Evolutionary conservation across 2,888 invertebrate genomes (phyloP).

Genomic region (Drosophila tripunctata): DNA sequence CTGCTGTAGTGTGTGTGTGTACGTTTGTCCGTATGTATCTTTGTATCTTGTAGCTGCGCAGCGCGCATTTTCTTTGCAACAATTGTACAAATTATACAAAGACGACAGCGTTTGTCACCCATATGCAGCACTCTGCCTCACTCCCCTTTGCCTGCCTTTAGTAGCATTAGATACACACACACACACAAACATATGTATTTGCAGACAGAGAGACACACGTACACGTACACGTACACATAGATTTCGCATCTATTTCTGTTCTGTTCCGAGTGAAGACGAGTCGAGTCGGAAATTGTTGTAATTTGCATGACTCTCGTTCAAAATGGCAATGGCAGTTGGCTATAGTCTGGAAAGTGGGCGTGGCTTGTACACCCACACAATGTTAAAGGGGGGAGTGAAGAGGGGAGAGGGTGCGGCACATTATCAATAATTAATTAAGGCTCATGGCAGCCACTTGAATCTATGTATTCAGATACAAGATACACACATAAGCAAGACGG

Average conservation of each 20-base stretch:
- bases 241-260: conserved; percentile 68
- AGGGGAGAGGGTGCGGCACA: background rate
- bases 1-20: conserved; percentile 25
- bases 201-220: background rate
- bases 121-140: conserved; percentile 24
- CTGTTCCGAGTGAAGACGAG: too few relatives aligned
- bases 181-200: background rate
- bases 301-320: conserved; percentile 68
- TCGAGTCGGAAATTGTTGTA: conserved; percentile 63
- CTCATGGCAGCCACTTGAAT: conserved; percentile 16
- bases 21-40: conserved; percentile 31
- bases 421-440: conserved; percentile 52
- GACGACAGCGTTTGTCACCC: conserved; percentile 43
- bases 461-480: background rate
- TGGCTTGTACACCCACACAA: background rate
- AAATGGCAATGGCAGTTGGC: conserved; percentile 32
- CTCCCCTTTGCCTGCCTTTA: background rate
- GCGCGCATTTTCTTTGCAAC: conserved; percentile 62
- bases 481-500: background rate
- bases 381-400: background rate
- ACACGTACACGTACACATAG: too few relatives aligned
- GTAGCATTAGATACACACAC: conserved; percentile 54
- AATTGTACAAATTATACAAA: conserved; percentile 66
- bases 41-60: conserved; percentile 61
- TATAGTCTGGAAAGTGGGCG: background rate